Evolutionary conservation across 2,113 vertebrate species (phyloP), one percentile per base, ranked within the genome.

Genomic region (Rhombomys opimus): DNA sequence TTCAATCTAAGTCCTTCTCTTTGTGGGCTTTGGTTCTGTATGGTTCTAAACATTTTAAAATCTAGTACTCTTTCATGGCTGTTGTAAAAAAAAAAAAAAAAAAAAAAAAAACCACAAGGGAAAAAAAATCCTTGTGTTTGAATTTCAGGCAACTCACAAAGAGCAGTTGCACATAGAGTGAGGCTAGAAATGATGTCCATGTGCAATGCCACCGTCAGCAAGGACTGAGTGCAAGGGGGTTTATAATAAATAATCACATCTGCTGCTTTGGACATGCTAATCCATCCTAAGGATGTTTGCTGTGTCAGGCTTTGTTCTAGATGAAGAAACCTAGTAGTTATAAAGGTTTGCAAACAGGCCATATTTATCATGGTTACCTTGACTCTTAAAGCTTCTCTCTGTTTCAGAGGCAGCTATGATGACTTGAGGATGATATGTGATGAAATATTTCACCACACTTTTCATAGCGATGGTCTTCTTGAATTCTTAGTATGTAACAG

Each of bases 181-280:
- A 95, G 72, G 4, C 96, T 97, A 80, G 82, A 93, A 97, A 96
- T 89, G 91, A 97, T 98, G 98, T 97, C 98, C 95, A 95, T 97
- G 97, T 96, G 97, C 96, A 98, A 95, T 96, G 96, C 97, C 96
- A 98, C 97, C 97, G 98, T 98, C 98, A 98, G 98, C 98, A 99
- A 97, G 98, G 98, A 96, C 97, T 97, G 95, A 91, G 98, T 96
- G 95, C 93, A 97, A 97, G 89, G 96, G 72, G 94, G 94, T 96
- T 98, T 96, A 95, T 99, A 98, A 98, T 98, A 98, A 98, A 99
- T 98, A 98, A 98, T 98, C 98, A 97, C 98, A 98, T 98, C 98
- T 98, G 98, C 98, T 98, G 84, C 91, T 98, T 97, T 98, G 98
- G 98, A 99, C 98, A 98, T 98, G 97, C 98, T 98, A 98, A 99